Base-by-base conservation (phyloP, 2,888 invertebrate genomes). In the Resseliella maxima region DNA sequence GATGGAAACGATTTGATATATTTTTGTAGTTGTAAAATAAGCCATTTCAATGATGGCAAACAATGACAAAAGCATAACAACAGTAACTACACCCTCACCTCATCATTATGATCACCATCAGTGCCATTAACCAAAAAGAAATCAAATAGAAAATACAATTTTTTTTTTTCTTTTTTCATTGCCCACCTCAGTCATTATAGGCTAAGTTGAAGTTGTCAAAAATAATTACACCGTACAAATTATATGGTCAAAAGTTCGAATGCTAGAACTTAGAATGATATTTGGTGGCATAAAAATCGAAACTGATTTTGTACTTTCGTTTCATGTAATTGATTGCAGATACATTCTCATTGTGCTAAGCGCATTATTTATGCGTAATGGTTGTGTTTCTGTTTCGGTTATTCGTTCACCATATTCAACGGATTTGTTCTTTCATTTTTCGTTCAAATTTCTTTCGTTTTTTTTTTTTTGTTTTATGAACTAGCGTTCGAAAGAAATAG, bases 141-240 rank as follows among this genome's bases (percentile, higher is more conserved):
- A 59, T 50, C n/a, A 24, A 59, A 5, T 59, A n/a, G 24, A 59
- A 59, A n/a, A 24, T n/a, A 24, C 31, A 12, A 72, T 31, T 72
- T 31, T 72, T 72, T 31, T 15, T 12, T 10, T 31, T 31, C 35
- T 72, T 72, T 31, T 15, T 12, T 10, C 12, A 5, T 27, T 31
- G 59, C 59, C 24, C 24, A 31, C 31, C 31, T 59, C 59, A 27
- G 24, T 27, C 59, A 59, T 59, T 59, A 59, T 27, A 24, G 59
- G 24, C 27, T n/a, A 24, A 59, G 72, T n/a, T 35, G 31, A 72
- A 15, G 72, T 35, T 72, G 31, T 31, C 59, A 59, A 72, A 72
- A 72, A 72, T 72, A 72, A 72, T 72, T 72, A 72, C 35, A 72
- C 31, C 72, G 15, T 72, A 72, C 72, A 72, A 72, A 72, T 31